Evolutionary conservation across 1,140 invertebrate species (phyloP), one percentile per base, ranked within the genome.

Genomic region (Diabrotica virgifera): DNA sequence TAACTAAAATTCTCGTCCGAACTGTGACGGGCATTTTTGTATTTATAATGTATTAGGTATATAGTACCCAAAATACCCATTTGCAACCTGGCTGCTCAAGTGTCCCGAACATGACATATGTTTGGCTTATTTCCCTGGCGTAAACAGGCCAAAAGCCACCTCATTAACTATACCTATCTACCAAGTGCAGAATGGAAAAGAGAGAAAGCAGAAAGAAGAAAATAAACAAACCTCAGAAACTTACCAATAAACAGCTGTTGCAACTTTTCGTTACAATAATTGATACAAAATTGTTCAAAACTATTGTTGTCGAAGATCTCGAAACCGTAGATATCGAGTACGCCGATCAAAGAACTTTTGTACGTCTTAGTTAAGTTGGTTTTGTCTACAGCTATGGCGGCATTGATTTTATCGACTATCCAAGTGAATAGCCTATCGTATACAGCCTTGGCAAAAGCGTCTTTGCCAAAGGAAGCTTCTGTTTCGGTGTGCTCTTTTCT

Each of bases 311-410:
- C 93, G 80, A 98, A 97, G 66, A 98, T 96, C 84, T 98, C 96
- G 82, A 98, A 98, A 11, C 96, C 96, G 78, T 98, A 98, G 75
- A 98, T 98, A 75, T 98, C 96, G 35, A 98, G 81, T 4, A 98
- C 95, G 13, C 96, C 95, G 70, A 98, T 98, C 1, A 97, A 86
- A 0, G 92, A 94, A 76, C 90, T 89, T 72, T 85, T 87, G 66
- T 88, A 88, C n/a, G 80, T 82, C 74, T 83, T 86, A 56, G 77
- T 77, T 11, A 80, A 81, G 57, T 78, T 78, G 10, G 69, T 76
- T 0, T 80, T 73, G 69, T 83, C 81, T 2, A 89, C 85, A 61
- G 90, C 86, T 62, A 96, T 95, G 0, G 90, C 91, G 56, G 87
- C 82, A 81, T 98, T 98, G 51, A 97, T 93, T 75, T 91, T 83